Evolutionary conservation across 2,113 vertebrate genomes (phyloP), one percentile per base, ranked within the genome.

Genomic region (Jaculus jaculus): DNA sequence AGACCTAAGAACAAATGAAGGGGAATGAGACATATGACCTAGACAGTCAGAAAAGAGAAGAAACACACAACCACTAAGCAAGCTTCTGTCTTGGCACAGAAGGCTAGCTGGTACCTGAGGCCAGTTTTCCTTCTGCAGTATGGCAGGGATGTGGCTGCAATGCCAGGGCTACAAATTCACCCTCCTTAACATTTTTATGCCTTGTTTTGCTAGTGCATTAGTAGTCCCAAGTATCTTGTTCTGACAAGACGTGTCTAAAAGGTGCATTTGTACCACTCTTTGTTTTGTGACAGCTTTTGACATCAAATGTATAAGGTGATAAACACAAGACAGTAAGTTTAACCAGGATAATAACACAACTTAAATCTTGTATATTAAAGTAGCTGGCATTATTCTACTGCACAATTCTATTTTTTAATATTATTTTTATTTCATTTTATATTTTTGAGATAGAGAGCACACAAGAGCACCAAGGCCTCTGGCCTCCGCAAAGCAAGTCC

Each of bases 1-100:
- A 92, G 74, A 81, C n/a, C 95, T 79, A 81, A 90, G 93, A 90
- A 96, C 39, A 86, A 93, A 94, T 89, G 87, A 95, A 94, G 84
- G 86, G 77, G 24, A 93, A 94, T 84, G 78, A 88, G 72, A 13
- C 77, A 39, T 54, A 2, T 78, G 78, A 92, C 92, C 90, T 95
- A 79, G 82, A 72, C 87, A 95, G 84, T 65, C 81, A 39, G n/a
- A 84, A 69, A 85, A 13, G 17, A 65, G 39, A 72, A 78, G 34
- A 91, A 72, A 47, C 75, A 94, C n/a, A 91, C 30, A 90, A 85
- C 23, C 37, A n/a, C 26, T 82, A 69, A 73, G 79, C 54, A 72
- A 88, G 83, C 93, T 84, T 84, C 75, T 73, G 37, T 85, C 26
- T 20, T 86, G 74, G 26, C 65, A 83, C 72, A 84, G 84, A 87